A percentile compares a stretch with the other conserved stretches of the same genome.
Evolutionary conservation across 2,888 invertebrate species (phyloP).

Genomic region (Calliopum simillimum): DNA sequence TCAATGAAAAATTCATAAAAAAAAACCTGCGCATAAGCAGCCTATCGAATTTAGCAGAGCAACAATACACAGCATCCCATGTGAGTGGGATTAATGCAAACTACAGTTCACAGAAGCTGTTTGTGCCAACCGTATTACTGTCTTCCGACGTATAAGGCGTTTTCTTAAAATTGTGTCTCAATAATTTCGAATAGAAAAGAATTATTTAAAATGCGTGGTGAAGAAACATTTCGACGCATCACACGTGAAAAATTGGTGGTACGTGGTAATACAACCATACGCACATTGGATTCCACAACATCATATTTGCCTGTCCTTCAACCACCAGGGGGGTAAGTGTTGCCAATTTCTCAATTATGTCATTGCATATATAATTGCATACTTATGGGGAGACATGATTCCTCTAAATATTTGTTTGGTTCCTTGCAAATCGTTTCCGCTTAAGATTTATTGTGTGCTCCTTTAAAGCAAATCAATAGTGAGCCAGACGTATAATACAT

Average conservation of each 20-base stretch:
- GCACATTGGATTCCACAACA: conserved; percentile 66
- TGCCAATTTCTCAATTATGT: conserved; percentile 12
- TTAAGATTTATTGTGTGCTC: no score
- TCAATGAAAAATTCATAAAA: conserved; percentile 26
- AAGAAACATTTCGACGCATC: conserved; percentile 65
- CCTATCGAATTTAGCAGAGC: neutral
- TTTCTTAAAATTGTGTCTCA: no score
- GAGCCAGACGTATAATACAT: no score
- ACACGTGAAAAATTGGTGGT: conserved; percentile 67
- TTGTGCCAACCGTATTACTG: no score
- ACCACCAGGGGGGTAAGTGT: conserved; percentile 57
- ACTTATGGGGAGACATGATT: no score
- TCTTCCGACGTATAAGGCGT: no score
- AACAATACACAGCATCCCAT: conserved; percentile 36
- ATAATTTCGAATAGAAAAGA: no score
- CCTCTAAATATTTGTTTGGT: no score
- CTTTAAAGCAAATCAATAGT: no score
- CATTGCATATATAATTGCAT: conserved; percentile 1
- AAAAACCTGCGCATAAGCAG: conserved; percentile 45
- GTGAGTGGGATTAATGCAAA: neutral
- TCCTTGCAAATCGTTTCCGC: no score
- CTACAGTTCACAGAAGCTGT: conserved; percentile 38
- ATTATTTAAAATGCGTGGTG: conserved; percentile 59
- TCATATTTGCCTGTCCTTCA: conserved; percentile 63
- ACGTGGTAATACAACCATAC: conserved; percentile 66